phyloP scores from a whole-genome alignment of 2,888 invertebrate species.

The Cistogaster globosa region DNA sequence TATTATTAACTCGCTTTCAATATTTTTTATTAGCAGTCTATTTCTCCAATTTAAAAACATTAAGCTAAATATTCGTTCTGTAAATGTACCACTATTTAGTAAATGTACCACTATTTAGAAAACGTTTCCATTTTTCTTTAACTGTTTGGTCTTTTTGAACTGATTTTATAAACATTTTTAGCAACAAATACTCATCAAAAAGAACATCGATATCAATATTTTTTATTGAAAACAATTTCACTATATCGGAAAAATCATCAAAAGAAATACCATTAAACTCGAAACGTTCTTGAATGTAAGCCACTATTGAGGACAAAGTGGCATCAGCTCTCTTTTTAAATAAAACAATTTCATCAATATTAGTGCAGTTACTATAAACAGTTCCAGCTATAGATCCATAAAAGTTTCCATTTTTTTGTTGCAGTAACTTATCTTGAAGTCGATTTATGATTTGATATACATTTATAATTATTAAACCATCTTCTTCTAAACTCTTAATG shows the following conservation, averaged over 20 bases:
- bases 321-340: slow-evolving; percentile 21
- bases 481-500: too few relatives aligned
- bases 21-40: slow-evolving; percentile 9
- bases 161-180: slow-evolving; percentile 1
- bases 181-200: slow-evolving; percentile 1
- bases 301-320: not conserved
- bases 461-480: too few relatives aligned
- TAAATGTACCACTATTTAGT: slow-evolving; percentile 22
- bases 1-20: slow-evolving; percentile 44
- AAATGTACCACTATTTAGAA: slow-evolving; percentile 16
- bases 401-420: slow-evolving; percentile 13
- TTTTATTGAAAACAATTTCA: not conserved
- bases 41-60: slow-evolving; percentile 50
- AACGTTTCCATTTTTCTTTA: slow-evolving; percentile 20
- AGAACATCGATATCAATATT: slow-evolving; percentile 5
- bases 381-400: too few relatives aligned
- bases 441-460: slow-evolving; percentile 19
- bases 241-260: not conserved
- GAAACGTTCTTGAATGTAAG: not conserved
- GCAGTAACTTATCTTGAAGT: slow-evolving; percentile 26
- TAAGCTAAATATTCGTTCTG: slow-evolving; percentile 38
- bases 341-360: slow-evolving; percentile 23
- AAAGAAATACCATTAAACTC: slow-evolving; percentile 1
- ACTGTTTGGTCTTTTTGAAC: slow-evolving; percentile 7
- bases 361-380: slow-evolving; percentile 16